Percentiles rank a stretch among this genome's conserved stretches.
Evolutionary conservation across 2,888 invertebrate species (phyloP).

Genomic region (Lasioglossum figueresi): DNA sequence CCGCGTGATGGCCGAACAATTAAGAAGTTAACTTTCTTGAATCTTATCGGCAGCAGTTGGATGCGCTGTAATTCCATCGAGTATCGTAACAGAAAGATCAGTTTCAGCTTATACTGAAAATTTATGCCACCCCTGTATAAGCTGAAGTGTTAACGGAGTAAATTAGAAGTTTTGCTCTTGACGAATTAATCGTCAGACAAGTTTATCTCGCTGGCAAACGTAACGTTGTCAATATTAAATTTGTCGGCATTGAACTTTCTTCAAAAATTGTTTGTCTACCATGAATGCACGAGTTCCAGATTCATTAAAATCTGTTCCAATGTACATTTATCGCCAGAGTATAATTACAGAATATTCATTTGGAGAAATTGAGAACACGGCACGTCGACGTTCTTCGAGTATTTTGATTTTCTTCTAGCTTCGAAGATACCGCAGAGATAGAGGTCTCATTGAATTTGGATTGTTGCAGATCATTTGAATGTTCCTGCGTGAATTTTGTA

Average conservation of each 20-base stretch:
- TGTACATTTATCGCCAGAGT: too few relatives aligned
- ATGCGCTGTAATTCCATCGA: neutral
- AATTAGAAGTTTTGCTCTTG: neutral
- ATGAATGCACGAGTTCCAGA: neutral
- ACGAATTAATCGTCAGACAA: neutral
- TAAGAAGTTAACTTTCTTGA: neutral
- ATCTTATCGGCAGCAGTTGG: neutral
- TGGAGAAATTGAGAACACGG: too few relatives aligned
- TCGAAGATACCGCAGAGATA: neutral
- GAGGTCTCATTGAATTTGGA: neutral
- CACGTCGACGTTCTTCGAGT: too few relatives aligned
- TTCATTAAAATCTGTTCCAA: neutral
- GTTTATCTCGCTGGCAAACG: too few relatives aligned
- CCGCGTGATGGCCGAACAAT: neutral
- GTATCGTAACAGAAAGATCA: neutral
- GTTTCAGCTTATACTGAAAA: neutral
- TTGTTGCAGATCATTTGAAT: neutral
- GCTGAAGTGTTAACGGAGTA: neutral
- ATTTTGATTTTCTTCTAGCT: too few relatives aligned
- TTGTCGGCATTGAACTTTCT: too few relatives aligned
- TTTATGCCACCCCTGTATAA: neutral
- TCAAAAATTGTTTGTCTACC: neutral
- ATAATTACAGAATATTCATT: too few relatives aligned
- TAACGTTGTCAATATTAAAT: too few relatives aligned
- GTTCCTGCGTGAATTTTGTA: neutral